Evolutionary conservation across 2,113 vertebrate species (phyloP).

Genomic region (Pollimyrus isidori): DNA sequence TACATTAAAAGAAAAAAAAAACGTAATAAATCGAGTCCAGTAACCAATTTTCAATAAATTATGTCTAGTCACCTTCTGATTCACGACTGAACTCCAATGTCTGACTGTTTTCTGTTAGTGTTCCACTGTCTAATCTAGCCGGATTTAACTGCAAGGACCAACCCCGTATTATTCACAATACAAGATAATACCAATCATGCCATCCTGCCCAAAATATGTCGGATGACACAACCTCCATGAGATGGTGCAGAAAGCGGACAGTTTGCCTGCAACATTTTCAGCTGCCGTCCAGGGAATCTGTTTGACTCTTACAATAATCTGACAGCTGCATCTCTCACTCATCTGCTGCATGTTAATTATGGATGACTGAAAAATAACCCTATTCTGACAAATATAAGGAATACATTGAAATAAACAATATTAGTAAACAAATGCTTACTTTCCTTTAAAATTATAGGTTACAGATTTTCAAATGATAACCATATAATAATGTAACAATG

Average conservation of each 20-base stretch:
- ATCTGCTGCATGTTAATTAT: conserved; percentile 33
- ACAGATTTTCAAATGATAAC: too few relatives aligned
- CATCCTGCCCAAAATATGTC: conserved; percentile 14
- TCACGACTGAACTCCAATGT: background rate
- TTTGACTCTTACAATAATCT: background rate
- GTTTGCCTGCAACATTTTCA: background rate
- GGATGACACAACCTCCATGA: conserved; percentile 7
- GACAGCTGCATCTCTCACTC: conserved; percentile 34
- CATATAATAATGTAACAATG: too few relatives aligned
- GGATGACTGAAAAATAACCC: conserved; percentile 18
- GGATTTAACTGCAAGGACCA: background rate
- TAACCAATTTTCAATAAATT: background rate
- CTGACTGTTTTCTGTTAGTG: background rate
- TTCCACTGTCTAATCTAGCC: background rate
- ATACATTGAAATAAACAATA: too few relatives aligned
- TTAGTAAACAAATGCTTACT: too few relatives aligned
- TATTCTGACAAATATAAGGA: too few relatives aligned
- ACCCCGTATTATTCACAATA: conserved; percentile 16
- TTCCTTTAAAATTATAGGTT: too few relatives aligned
- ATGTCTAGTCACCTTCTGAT: background rate
- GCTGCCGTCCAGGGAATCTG: background rate
- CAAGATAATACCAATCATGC: conserved; percentile 10
- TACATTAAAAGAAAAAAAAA: background rate
- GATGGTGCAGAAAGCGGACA: background rate
- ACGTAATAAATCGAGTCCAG: background rate